Conservation (phyloP, 53 echinoderm and acorn worm genomes). For the Apostichopus leukothele region DNA sequence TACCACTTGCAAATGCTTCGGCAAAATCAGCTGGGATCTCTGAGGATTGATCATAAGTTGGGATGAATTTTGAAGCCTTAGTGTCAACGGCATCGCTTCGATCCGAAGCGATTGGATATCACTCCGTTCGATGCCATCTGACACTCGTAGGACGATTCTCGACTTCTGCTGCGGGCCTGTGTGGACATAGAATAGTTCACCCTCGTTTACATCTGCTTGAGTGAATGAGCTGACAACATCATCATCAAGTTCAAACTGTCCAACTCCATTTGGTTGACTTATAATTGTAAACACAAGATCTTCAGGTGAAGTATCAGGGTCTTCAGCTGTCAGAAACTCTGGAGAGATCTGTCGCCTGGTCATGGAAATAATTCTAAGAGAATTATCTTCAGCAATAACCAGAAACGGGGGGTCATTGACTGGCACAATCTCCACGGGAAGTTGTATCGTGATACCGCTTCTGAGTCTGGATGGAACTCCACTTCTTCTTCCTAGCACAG, state of each 20-base stretch:
- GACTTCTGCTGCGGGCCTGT: conserved; percentile 77
- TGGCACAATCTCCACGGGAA: conserved; percentile 67
- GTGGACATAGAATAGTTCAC: conserved; percentile 74
- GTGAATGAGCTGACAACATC: conserved; percentile 63
- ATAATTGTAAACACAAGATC: conserved; percentile 68
- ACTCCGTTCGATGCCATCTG: conserved; percentile 72
- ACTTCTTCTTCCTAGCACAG: conserved; percentile 59
- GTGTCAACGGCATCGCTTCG: conserved; percentile 64
- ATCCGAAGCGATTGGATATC: conserved; percentile 81
- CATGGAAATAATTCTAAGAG: conserved; percentile 69
- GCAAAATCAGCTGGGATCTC: conserved; percentile 54
- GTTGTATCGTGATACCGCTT: conserved; percentile 58
- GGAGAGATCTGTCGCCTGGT: conserved; percentile 54
- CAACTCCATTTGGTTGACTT: conserved; percentile 78
- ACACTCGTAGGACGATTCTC: conserved; percentile 71
- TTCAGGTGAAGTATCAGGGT: conserved; percentile 77
- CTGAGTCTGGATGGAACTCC: conserved; percentile 56
- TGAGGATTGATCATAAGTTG: conserved; percentile 73
- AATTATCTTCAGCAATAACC: conserved; percentile 72
- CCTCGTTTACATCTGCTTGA: conserved; percentile 75
- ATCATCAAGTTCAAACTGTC: conserved; percentile 64
- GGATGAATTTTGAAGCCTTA: conserved; percentile 63
- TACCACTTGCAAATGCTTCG: conserved; percentile 55
- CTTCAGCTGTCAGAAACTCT: conserved; percentile 64
- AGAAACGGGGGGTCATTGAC: conserved; percentile 86